Evolutionary conservation across 2,888 invertebrate species (phyloP), one percentile per base, ranked within the genome.

Genomic region (Drosophila macrospina): DNA sequence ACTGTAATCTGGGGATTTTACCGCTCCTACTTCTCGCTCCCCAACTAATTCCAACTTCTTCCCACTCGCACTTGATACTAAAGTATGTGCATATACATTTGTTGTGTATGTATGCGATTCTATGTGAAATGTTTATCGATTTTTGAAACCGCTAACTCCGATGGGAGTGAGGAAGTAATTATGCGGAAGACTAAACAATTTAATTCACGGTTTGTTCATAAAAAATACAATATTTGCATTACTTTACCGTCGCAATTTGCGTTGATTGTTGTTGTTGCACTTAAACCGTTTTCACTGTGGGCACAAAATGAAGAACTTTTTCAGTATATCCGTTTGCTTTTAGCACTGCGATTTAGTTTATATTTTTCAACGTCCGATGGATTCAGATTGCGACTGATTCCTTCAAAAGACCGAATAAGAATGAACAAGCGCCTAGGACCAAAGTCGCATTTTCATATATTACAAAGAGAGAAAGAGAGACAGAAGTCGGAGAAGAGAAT

Each of bases 401-500:
- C 88, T 89, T 90, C 90, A 89, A 89, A 83, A 91, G 88, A 88
- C 90, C 91, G 91, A 91, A 89, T 86, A 84, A 90, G 91, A 91
- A 91, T 92, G 90, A 90, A 72, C 68, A 75, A 74, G 47, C 59
- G 54, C 39, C 80, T 72, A 88, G 89, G 89, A 83, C 78, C 67
- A 76, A 75, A 65, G 36, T 60, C 62, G 64, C 61, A 56, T 59
- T 47, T 64, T 54, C 56, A 57, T 39, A 26, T 60, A 54, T 24
- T 52, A n/a, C 10, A 30, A 28, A 59, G 24, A 55, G 54, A 42
- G 50, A 20, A 11, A 28, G 50, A 68, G 59, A 64, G 30, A 11
- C 8, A 13, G 15, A 20, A 34, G 15, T 10, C 28, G 3, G 20
- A 55, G 48, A 41, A 20, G 20, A 20, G 10, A 56, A 13, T 37